phyloP scores from a whole-genome alignment of 2,113 vertebrate species.

The Hymenochirus boettgeri region DNA sequence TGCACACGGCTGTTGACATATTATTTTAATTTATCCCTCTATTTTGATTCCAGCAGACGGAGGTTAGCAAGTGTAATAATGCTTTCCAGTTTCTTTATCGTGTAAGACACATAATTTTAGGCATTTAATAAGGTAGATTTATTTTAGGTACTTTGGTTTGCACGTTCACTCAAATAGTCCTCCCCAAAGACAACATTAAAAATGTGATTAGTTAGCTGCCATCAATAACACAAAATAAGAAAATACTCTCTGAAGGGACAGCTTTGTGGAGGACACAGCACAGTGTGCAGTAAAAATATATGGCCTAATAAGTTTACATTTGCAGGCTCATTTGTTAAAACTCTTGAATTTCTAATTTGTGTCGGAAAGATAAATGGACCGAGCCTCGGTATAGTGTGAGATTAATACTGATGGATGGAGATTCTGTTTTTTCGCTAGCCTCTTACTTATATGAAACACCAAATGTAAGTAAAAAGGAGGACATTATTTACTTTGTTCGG shows the following conservation, averaged over 20 bases:
- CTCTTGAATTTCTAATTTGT: constrained; percentile 94
- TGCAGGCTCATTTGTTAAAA: constrained; percentile 87
- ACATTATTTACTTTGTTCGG: constrained; percentile 71
- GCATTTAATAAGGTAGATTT: constrained; percentile 87
- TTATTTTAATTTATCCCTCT: constrained; percentile 82
- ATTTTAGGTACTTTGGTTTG: constrained; percentile 81
- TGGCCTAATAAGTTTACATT: constrained; percentile 92
- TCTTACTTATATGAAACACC: constrained; percentile 67
- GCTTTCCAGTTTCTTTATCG: constrained; percentile 76
- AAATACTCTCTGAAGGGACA: constrained; percentile 82
- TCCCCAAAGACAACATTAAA: constrained; percentile 87
- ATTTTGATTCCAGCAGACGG: constrained; percentile 74
- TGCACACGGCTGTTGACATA: constrained; percentile 71
- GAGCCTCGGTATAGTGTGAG: constrained; percentile 68
- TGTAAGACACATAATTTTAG: constrained; percentile 83
- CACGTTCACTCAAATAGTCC: constrained; percentile 76
- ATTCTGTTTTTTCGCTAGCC: constrained; percentile 69
- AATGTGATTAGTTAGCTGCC: constrained; percentile 87
- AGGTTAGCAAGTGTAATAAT: constrained; percentile 78
- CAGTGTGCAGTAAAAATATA: constrained; percentile 86
- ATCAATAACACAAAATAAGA: constrained; percentile 83
- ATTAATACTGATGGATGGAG: constrained; percentile 82
- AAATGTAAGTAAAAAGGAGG: constrained; percentile 74
- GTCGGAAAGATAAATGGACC: constrained; percentile 94
- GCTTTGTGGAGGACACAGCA: constrained; percentile 79